Evolutionary conservation across 1,140 invertebrate genomes (phyloP).

Genomic region (Zaprionus kolodkinae): DNA sequence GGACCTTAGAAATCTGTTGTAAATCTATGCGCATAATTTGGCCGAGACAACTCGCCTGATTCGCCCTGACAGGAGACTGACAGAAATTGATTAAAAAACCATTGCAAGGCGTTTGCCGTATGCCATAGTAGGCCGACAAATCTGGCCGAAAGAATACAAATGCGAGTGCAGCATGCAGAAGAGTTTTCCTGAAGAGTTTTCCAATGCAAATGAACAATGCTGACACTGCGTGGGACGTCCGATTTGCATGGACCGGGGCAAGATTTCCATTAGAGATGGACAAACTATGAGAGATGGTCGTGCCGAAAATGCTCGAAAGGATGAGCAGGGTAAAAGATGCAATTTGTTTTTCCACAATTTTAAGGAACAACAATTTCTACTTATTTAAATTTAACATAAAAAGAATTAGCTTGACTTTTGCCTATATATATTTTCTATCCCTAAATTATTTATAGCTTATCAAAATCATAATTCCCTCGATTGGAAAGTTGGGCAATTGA

Average conservation of each 20-base stretch:
- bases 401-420: too few relatives aligned
- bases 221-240: conserved; percentile 22
- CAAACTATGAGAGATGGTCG: background rate
- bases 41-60: conserved; percentile 32
- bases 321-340: too few relatives aligned
- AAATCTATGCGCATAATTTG: conserved; percentile 65
- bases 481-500: background rate
- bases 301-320: background rate
- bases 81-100: conserved; percentile 78
- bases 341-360: background rate
- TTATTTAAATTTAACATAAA: too few relatives aligned
- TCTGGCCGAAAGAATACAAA: conserved; percentile 54
- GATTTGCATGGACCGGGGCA: conserved; percentile 22
- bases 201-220: conserved; percentile 41
- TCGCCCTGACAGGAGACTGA: conserved; percentile 74
- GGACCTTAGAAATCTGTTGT: conserved; percentile 30
- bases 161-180: conserved; percentile 56
- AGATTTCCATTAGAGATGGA: conserved; percentile 43
- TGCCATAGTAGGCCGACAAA: conserved; percentile 60
- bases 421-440: too few relatives aligned
- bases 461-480: background rate
- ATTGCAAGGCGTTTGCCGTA: conserved; percentile 50
- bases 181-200: conserved; percentile 42
- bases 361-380: background rate
- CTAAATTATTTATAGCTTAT: too few relatives aligned